A percentile compares a stretch with the other conserved stretches of the same genome.
Conservation (phyloP, 2,888 invertebrate genomes). For the Chirona hameri region DNA sequence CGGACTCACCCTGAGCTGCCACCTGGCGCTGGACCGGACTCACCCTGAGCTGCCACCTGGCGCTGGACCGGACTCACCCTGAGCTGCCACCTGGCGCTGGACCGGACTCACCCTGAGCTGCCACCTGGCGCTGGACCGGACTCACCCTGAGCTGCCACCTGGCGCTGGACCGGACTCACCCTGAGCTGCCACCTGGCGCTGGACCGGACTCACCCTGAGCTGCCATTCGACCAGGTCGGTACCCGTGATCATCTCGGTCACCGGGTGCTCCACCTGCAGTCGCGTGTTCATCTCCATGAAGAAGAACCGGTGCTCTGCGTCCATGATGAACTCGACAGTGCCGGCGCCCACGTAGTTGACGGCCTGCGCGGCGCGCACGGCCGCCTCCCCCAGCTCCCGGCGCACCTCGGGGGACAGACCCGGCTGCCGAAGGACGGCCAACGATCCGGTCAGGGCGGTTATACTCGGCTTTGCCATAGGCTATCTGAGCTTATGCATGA, state of each 20-base stretch:
- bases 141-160: no score
- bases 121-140: slow-evolving; percentile 82
- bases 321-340: slow-evolving; percentile 96
- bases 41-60: no score
- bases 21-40: no score
- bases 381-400: slow-evolving; percentile 76
- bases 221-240: slow-evolving; percentile 99
- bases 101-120: slow-evolving; percentile 63
- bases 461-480: no score
- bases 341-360: slow-evolving; percentile 97
- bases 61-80: no score
- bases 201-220: slow-evolving; percentile 53
- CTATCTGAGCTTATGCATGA: no score
- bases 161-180: no score
- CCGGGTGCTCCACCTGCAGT: slow-evolving; percentile 91
- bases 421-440: slow-evolving; percentile 57
- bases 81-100: background rate
- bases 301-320: slow-evolving; percentile 80
- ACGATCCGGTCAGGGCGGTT: no score
- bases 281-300: slow-evolving; percentile 99
- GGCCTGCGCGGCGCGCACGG: slow-evolving; percentile 88
- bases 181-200: background rate
- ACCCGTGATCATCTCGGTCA: slow-evolving; percentile 96
- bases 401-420: slow-evolving; percentile 74
- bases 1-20: no score